A percentile compares a stretch with the other conserved stretches of the same genome.
phyloP scores from a whole-genome alignment of 2,888 invertebrate genomes.

The Villa cingulata region DNA sequence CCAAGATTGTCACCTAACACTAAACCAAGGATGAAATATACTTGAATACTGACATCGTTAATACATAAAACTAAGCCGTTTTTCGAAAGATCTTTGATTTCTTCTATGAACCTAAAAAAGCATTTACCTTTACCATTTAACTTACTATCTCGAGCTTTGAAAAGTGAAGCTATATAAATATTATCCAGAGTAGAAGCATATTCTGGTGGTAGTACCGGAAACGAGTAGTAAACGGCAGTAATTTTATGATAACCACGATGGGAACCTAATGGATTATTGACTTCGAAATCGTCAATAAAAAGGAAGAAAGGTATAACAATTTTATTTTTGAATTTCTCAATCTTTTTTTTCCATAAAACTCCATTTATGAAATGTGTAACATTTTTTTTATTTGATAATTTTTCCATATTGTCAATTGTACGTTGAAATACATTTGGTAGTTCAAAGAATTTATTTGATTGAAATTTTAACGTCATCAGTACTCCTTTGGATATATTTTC shows the following conservation, averaged over 20 bases:
- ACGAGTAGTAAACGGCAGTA: neutral
- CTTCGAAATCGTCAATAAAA: too few species aligned
- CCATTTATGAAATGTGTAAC: slow-evolving; percentile 3
- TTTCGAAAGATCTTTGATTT: slow-evolving; percentile 16
- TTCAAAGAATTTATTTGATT: neutral
- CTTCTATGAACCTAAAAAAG: slow-evolving; percentile 17
- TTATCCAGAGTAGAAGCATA: neutral
- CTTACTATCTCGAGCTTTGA: slow-evolving; percentile 18
- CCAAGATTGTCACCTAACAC: slow-evolving; percentile 11
- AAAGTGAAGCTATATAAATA: slow-evolving; percentile 19
- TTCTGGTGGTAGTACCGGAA: neutral
- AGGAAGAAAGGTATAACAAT: neutral
- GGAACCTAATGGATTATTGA: slow-evolving; percentile 1
- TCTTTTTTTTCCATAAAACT: neutral
- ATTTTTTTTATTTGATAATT: neutral
- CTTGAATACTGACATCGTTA: slow-evolving; percentile 1
- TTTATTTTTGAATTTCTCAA: neutral
- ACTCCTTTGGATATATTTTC: neutral
- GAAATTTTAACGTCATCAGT: neutral
- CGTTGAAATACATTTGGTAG: neutral
- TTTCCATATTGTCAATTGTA: neutral
- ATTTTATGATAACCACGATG: slow-evolving; percentile 1
- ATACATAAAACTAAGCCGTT: slow-evolving; percentile 13
- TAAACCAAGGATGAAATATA: slow-evolving; percentile 12
- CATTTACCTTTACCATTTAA: slow-evolving; percentile 16